These are phyloP conservation scores for Hydrocynus forskahlii DNA, from an alignment of 2,797 vertebrate species.

Conservation along the genomic window DNA sequence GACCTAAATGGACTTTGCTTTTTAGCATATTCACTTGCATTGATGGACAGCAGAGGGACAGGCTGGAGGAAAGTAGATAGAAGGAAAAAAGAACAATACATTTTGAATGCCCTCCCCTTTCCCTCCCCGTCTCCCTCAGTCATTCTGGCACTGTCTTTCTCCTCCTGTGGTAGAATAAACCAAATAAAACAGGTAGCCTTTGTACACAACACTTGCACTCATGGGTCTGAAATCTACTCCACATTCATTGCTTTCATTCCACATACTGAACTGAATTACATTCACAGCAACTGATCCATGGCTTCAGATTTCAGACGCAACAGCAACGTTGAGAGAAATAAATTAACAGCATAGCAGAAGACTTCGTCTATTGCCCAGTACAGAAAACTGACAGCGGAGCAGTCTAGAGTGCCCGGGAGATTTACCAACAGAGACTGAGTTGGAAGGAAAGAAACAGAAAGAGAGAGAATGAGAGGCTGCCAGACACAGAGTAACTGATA, in stretches of 20 bases:
- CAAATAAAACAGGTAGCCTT: conserved; percentile 21
- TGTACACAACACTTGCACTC: conserved; percentile 17
- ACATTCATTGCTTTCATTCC: neutral
- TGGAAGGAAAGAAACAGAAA: neutral
- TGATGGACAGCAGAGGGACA: conserved; percentile 65
- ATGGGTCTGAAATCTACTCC: neutral
- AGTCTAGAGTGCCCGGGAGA: conserved; percentile 61
- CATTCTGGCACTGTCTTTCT: conserved; percentile 1
- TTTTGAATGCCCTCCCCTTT: conserved; percentile 20
- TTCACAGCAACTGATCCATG: conserved; percentile 43
- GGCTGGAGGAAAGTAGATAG: conserved; percentile 11
- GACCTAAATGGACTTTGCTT: conserved; percentile 40
- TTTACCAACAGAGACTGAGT: conserved; percentile 43
- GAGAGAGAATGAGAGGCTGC: conserved; percentile 12
- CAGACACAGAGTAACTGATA: conserved; percentile 45
- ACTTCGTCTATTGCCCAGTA: conserved; percentile 59
- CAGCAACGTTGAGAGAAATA: conserved; percentile 17
- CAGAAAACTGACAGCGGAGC: conserved; percentile 62
- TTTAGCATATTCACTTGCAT: conserved; percentile 62
- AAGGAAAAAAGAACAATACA: conserved; percentile 29
- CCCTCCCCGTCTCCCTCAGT: neutral
- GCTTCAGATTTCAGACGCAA: conserved; percentile 37
- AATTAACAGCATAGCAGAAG: conserved; percentile 30
- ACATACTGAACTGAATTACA: conserved; percentile 24
- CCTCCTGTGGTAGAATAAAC: conserved; percentile 12